These are phyloP conservation scores for Gonocerus acuteangulatus DNA, from an alignment of 2,888 invertebrate genomes.

Conservation along the genomic window DNA sequence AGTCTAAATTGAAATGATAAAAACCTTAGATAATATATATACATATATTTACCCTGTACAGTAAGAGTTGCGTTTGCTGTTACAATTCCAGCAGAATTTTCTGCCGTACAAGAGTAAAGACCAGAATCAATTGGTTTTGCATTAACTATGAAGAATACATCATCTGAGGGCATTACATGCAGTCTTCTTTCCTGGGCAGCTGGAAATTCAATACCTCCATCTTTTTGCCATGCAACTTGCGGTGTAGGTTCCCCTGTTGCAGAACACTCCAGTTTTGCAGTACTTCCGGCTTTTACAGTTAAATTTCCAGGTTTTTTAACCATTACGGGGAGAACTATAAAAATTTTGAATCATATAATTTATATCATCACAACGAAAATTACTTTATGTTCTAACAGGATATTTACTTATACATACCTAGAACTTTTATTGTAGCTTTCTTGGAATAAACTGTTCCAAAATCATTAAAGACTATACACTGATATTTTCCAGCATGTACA, in stretches of 20 bases:
- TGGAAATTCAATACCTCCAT: conserved; percentile 88
- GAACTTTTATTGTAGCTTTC: conserved; percentile 77
- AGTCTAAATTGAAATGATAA: too few relatives aligned
- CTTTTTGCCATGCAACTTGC: conserved; percentile 83
- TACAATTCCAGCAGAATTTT: conserved; percentile 79
- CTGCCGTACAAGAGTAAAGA: conserved; percentile 86
- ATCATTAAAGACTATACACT: conserved; percentile 83
- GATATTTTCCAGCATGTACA: conserved; percentile 79
- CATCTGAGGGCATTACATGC: conserved; percentile 86
- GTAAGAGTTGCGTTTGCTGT: conserved; percentile 78
- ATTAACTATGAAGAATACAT: conserved; percentile 86
- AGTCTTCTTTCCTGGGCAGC: conserved; percentile 88
- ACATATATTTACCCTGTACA: conserved; percentile 55
- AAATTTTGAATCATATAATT: too few relatives aligned
- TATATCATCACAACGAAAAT: too few relatives aligned
- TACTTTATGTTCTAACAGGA: too few relatives aligned
- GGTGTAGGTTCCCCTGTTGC: conserved; percentile 83
- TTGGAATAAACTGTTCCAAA: conserved; percentile 85
- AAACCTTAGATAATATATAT: too few relatives aligned
- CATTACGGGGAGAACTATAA: conserved; percentile 74
- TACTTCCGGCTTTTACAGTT: conserved; percentile 74
- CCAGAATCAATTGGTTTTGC: conserved; percentile 84
- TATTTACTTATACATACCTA: conserved; percentile 60
- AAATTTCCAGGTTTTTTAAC: conserved; percentile 76
- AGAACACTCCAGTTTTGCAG: conserved; percentile 82